A percentile compares a stretch with the other conserved stretches of the same genome.
phyloP scores from a whole-genome alignment of 2,113 vertebrate species.

The Myiozetetes cayanensis region DNA sequence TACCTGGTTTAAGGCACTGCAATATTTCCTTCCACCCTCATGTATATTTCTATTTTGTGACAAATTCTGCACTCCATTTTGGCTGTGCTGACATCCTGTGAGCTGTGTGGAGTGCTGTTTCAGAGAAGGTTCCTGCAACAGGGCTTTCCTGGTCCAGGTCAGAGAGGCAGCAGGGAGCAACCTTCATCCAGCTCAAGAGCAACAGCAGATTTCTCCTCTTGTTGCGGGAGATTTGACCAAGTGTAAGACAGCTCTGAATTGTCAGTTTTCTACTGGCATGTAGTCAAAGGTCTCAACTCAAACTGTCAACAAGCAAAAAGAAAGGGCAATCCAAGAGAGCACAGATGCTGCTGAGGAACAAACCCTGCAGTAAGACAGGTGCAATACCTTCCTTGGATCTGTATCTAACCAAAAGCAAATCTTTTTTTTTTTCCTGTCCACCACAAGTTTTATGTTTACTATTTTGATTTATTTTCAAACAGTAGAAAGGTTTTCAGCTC shows the following conservation, averaged over 20 bases:
- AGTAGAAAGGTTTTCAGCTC: background rate
- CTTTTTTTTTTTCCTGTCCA: background rate
- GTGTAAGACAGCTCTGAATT: background rate
- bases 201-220: background rate
- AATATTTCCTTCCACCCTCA: background rate
- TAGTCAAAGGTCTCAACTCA: background rate
- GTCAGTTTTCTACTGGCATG: background rate
- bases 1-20: background rate
- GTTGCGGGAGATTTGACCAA: background rate
- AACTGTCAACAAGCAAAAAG: background rate
- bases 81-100: background rate
- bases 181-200: background rate
- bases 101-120: fast-evolving
- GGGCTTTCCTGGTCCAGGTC: background rate
- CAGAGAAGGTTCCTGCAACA: background rate
- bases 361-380: background rate
- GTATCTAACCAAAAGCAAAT: background rate
- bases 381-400: background rate
- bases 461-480: background rate
- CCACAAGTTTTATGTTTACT: background rate
- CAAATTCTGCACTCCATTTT: fast-evolving
- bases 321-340: background rate
- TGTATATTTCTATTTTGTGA: background rate
- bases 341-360: background rate
- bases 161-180: background rate